phyloP scores from a whole-genome alignment of 2,113 vertebrate genomes.

The Otus sunia region DNA sequence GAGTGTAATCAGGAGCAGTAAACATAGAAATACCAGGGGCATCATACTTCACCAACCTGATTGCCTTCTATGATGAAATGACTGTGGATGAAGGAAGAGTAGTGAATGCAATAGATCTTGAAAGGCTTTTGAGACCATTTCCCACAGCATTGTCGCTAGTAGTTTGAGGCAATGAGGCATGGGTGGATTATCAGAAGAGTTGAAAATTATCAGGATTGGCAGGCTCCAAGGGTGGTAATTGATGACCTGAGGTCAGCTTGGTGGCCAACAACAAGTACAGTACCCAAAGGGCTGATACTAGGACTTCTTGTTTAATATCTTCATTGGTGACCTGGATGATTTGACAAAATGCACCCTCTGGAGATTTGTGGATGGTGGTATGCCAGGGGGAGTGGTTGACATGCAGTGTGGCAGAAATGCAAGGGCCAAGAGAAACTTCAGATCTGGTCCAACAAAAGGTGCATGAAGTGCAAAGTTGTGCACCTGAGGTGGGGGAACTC shows the following conservation, averaged over 20 bases:
- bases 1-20: neutral
- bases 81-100: neutral
- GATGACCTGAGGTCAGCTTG: neutral
- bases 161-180: neutral
- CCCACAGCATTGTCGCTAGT: neutral
- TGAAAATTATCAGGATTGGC: neutral
- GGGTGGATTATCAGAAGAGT: neutral
- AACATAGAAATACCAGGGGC: neutral
- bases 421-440: neutral
- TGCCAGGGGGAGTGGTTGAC: neutral
- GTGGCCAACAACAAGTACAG: neutral
- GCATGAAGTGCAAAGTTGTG: neutral
- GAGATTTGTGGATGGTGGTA: neutral
- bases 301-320: neutral
- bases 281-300: neutral
- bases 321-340: neutral
- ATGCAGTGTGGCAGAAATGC: rapidly evolving
- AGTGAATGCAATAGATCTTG: neutral
- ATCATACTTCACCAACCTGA: neutral
- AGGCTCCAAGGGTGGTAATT: neutral
- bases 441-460: neutral
- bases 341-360: neutral
- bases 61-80: neutral
- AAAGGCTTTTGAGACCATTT: neutral
- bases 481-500: neutral